Conservation (phyloP, 2,888 invertebrate genomes). For the Eristalinus aeneus region DNA sequence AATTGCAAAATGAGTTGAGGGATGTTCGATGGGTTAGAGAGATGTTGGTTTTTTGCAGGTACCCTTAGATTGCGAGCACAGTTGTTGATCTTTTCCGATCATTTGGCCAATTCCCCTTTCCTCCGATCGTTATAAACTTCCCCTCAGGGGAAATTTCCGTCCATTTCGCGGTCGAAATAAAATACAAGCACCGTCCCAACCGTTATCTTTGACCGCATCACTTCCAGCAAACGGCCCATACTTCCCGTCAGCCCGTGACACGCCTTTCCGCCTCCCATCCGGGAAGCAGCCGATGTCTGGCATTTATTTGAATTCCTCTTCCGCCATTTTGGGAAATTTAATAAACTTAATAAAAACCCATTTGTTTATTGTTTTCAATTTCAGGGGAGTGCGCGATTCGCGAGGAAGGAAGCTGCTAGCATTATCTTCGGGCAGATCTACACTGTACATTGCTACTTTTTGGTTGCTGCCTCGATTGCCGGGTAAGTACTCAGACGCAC, state of each 20-base stretch:
- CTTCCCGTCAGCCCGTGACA: not conserved
- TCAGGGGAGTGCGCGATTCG: not conserved
- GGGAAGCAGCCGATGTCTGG: not conserved
- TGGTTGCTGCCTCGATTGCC: slow-evolving; percentile 2
- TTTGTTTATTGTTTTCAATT: slow-evolving; percentile 49
- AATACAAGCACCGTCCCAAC: not conserved
- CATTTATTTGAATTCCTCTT: not conserved
- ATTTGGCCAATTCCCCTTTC: no score
- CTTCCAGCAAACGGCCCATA: not conserved
- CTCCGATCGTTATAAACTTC: not conserved
- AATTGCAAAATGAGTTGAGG: no score
- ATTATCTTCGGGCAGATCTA: slow-evolving; percentile 24
- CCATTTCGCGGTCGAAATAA: not conserved
- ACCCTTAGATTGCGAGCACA: no score
- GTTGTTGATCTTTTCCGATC: no score
- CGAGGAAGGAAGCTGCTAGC: not conserved
- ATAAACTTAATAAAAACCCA: slow-evolving; percentile 37
- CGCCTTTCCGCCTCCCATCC: not conserved
- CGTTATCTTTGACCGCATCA: not conserved
- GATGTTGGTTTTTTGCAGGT: no score
- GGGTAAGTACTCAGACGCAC: not conserved
- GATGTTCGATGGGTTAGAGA: no score
- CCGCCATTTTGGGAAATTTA: slow-evolving; percentile 22
- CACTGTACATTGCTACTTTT: slow-evolving; percentile 1
- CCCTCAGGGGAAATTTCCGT: not conserved